phyloP scores from a whole-genome alignment of 2,113 vertebrate species.

The Heloderma charlesbogerti region DNA sequence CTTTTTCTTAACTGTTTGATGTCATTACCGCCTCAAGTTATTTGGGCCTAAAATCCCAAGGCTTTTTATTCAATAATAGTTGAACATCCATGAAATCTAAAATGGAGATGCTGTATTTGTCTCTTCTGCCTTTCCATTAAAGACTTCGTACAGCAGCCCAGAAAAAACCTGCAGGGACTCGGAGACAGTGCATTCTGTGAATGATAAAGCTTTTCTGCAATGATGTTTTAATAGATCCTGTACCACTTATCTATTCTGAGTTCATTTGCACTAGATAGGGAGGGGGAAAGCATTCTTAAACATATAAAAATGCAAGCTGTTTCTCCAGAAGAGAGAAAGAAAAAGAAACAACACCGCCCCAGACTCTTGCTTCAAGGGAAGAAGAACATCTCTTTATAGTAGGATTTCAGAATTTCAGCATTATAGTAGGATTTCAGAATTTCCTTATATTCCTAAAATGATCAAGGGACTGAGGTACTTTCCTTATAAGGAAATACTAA shows the following conservation, averaged over 20 bases:
- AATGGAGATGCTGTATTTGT: constrained; percentile 77
- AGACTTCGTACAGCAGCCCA: constrained; percentile 64
- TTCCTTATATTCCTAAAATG: background rate
- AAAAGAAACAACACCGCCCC: background rate
- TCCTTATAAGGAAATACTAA: too few relatives aligned
- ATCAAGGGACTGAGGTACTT: background rate
- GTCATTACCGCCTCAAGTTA: constrained; percentile 91
- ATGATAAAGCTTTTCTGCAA: constrained; percentile 45
- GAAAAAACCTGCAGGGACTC: constrained; percentile 48
- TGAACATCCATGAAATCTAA: constrained; percentile 95
- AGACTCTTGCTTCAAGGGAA: background rate
- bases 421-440: background rate
- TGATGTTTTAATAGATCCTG: constrained; percentile 66
- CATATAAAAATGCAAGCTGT: constrained; percentile 46
- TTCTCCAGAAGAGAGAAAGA: background rate
- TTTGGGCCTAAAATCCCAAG: constrained; percentile 83
- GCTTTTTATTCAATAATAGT: constrained; percentile 87
- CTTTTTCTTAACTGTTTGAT: constrained; percentile 92
- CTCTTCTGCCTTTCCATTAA: constrained; percentile 64
- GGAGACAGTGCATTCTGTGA: constrained; percentile 41
- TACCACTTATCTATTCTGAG: constrained; percentile 33
- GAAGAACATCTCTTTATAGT: background rate
- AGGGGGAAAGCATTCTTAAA: constrained; percentile 44
- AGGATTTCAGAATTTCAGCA: background rate
- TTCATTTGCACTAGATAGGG: constrained; percentile 19